These are phyloP conservation scores for Diploptera punctata DNA, from an alignment of 2,888 invertebrate genomes.

Conservation along the genomic window DNA sequence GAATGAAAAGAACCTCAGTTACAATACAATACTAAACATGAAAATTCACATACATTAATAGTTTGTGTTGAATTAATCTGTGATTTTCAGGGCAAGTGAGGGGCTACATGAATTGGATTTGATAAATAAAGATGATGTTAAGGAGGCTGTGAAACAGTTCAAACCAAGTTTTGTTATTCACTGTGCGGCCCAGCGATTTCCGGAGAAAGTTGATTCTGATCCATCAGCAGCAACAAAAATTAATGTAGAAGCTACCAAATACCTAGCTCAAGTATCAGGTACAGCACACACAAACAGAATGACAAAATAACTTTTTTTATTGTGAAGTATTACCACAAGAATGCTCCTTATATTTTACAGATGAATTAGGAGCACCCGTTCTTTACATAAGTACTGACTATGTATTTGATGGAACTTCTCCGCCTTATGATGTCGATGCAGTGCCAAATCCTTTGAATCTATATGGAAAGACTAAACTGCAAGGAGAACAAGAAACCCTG, in stretches of 20 bases:
- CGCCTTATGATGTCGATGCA: slow-evolving; percentile 56
- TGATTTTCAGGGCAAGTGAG: slow-evolving; percentile 49
- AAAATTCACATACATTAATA: too few species aligned
- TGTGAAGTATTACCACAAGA: too few species aligned
- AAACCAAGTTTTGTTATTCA: slow-evolving; percentile 57
- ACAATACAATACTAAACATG: too few species aligned
- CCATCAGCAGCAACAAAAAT: slow-evolving; percentile 52
- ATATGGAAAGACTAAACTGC: slow-evolving; percentile 58
- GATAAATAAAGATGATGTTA: slow-evolving; percentile 50
- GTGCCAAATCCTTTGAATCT: slow-evolving; percentile 57
- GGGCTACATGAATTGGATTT: slow-evolving; percentile 53
- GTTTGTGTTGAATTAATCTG: too few species aligned
- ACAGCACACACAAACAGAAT: neutral
- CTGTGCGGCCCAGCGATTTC: slow-evolving; percentile 57
- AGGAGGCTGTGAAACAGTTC: slow-evolving; percentile 50
- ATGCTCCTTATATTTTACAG: slow-evolving; percentile 41
- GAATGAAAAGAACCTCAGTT: too few species aligned
- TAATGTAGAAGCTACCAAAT: slow-evolving; percentile 55
- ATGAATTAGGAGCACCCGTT: slow-evolving; percentile 50
- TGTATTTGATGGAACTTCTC: slow-evolving; percentile 60
- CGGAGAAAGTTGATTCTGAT: slow-evolving; percentile 57
- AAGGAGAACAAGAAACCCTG: slow-evolving; percentile 55
- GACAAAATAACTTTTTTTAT: too few species aligned
- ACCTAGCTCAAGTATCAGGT: slow-evolving; percentile 47
- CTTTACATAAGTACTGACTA: slow-evolving; percentile 62